Conservation (phyloP, 2,113 vertebrate genomes). For the Regulus satrapa region DNA sequence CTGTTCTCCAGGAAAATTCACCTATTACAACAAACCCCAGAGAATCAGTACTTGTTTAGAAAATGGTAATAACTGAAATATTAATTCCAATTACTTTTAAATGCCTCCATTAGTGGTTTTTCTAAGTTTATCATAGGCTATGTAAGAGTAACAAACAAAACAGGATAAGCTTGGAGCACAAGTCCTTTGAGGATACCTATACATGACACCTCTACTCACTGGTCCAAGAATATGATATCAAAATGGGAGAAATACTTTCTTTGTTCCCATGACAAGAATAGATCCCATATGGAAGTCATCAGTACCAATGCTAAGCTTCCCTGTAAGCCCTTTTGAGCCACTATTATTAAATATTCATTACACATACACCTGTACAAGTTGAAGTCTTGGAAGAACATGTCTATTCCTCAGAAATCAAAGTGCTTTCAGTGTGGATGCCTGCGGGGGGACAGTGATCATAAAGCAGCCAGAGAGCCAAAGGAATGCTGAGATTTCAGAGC, state of each 20-base stretch:
- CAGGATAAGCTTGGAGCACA: not conserved
- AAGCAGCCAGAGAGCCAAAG: slow-evolving; percentile 34
- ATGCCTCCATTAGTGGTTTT: not conserved
- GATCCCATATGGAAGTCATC: slow-evolving; percentile 12
- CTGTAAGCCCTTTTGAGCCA: slow-evolving; percentile 23
- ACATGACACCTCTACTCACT: not conserved
- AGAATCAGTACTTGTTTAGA: not conserved
- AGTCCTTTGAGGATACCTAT: not conserved
- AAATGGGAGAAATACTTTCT: not conserved
- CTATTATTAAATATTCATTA: not conserved
- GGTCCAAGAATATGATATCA: not conserved
- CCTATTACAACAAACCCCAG: not conserved
- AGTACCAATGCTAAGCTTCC: not conserved
- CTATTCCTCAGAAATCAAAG: slow-evolving; percentile 24
- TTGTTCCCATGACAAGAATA: not conserved
- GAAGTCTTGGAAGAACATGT: not conserved
- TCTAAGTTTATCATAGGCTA: not conserved
- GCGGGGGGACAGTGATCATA: not conserved
- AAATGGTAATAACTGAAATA: not conserved
- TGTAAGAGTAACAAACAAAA: not conserved
- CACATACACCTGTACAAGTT: slow-evolving; percentile 35
- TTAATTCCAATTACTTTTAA: not conserved
- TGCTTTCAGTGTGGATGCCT: not conserved
- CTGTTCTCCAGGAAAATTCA: not conserved
- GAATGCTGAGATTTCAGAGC: slow-evolving; percentile 58